Percentiles rank a stretch among this genome's conserved stretches.
phyloP scores from a whole-genome alignment of 2,888 invertebrate species.

The Drosophila tripunctata region DNA sequence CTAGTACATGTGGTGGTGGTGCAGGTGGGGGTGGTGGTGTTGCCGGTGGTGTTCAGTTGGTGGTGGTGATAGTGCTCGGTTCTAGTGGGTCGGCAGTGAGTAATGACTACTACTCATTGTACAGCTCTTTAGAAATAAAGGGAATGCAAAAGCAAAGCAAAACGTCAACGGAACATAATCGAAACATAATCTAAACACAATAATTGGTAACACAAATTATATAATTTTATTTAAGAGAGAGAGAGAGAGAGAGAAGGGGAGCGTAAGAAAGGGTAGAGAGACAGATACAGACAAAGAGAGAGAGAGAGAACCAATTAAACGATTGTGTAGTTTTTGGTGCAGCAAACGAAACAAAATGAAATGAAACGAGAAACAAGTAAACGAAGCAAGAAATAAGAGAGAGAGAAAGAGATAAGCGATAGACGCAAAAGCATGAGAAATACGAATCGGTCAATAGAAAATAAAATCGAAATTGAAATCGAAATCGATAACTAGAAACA shows the following conservation, averaged over 20 bases:
- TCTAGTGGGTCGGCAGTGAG: slow-evolving; percentile 43
- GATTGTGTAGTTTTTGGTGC: slow-evolving; percentile 63
- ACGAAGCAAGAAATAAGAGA: slow-evolving; percentile 32
- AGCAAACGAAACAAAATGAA: slow-evolving; percentile 43
- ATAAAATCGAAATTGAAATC: neutral
- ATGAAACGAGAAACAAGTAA: slow-evolving; percentile 15
- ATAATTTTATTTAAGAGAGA: slow-evolving; percentile 13
- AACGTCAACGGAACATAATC: slow-evolving; percentile 36
- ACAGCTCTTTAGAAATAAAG: slow-evolving; percentile 20
- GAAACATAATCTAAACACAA: slow-evolving; percentile 12
- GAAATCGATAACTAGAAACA: neutral
- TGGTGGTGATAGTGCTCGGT: slow-evolving; percentile 14
- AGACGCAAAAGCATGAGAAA: slow-evolving; percentile 39
- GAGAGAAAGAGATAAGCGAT: slow-evolving; percentile 40
- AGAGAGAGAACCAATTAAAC: slow-evolving; percentile 38
- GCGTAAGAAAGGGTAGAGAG: neutral
- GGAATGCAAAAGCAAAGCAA: slow-evolving; percentile 42
- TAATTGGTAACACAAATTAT: slow-evolving; percentile 10
- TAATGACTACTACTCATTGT: slow-evolving; percentile 38
- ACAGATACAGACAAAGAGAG: slow-evolving; percentile 4
- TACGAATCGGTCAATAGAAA: slow-evolving; percentile 21
- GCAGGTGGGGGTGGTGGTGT: slow-evolving; percentile 11
- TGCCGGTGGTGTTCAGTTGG: slow-evolving; percentile 4
- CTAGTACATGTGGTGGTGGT: slow-evolving; percentile 29
- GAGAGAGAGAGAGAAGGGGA: too few relatives aligned